A percentile compares a stretch with the other conserved stretches of the same genome.
Evolutionary conservation across 2,113 vertebrate genomes (phyloP).

Genomic region (Tauraco erythrolophus): DNA sequence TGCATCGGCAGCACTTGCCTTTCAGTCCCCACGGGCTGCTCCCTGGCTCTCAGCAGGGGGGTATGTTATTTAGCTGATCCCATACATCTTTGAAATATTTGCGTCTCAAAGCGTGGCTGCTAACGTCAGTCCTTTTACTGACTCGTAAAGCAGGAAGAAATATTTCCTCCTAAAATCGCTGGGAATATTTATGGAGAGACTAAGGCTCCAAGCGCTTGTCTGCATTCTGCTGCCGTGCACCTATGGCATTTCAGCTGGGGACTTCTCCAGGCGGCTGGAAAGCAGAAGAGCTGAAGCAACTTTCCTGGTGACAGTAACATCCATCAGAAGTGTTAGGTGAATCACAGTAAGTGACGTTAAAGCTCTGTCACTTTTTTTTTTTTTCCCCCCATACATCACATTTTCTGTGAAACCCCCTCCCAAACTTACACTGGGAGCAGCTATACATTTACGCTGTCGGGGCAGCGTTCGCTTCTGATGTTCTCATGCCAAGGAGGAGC

Average conservation of each 20-base stretch:
- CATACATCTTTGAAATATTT: neutral
- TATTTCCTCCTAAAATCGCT: neutral
- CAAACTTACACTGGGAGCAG: neutral
- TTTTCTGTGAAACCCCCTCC: neutral
- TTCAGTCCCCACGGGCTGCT: rapidly evolving
- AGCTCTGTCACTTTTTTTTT: neutral
- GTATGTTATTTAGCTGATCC: neutral
- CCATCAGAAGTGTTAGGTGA: neutral
- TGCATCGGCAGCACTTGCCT: neutral
- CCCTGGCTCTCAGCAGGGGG: rapidly evolving
- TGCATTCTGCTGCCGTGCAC: neutral
- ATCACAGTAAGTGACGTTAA: neutral
- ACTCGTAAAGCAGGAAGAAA: neutral
- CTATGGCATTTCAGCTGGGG: neutral
- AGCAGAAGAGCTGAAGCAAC: neutral
- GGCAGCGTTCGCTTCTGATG: neutral
- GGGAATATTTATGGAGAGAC: neutral
- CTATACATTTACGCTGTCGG: neutral
- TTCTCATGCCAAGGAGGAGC: neutral
- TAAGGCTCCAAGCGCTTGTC: neutral
- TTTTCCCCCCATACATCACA: neutral
- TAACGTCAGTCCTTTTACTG: neutral
- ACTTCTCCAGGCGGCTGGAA: neutral
- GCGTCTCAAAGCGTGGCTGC: neutral
- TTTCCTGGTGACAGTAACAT: neutral